A percentile compares a stretch with the other conserved stretches of the same genome.
phyloP scores from a whole-genome alignment of 1,140 invertebrate genomes.

The Trichoplusia ni region DNA sequence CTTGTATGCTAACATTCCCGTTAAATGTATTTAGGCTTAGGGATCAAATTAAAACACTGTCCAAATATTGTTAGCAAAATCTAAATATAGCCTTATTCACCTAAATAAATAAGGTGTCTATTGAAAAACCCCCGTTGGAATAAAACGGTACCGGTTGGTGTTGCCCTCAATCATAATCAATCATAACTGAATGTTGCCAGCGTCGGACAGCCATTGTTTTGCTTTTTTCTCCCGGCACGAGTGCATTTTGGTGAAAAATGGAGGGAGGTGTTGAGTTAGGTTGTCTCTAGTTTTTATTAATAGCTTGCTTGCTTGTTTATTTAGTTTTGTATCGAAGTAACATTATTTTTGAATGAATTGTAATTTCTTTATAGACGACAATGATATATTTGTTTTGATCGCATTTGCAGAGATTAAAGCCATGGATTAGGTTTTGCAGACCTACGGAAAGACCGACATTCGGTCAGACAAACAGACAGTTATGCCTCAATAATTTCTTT shows the following conservation, averaged over 20 bases:
- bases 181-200: slow-evolving; percentile 37
- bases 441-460: too few species aligned
- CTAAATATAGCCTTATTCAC: slow-evolving; percentile 4
- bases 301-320: neutral
- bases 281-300: slow-evolving; percentile 28
- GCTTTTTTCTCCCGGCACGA: slow-evolving; percentile 9
- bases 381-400: too few species aligned
- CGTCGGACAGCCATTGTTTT: slow-evolving; percentile 34
- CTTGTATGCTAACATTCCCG: too few species aligned
- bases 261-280: too few species aligned
- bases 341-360: too few species aligned
- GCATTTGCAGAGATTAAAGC: too few species aligned
- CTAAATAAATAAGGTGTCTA: slow-evolving; percentile 23
- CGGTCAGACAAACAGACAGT: too few species aligned
- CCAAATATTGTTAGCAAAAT: neutral
- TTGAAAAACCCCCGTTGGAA: slow-evolving; percentile 16
- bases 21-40: too few species aligned
- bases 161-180: slow-evolving; percentile 48
- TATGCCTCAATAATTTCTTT: too few species aligned
- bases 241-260: slow-evolving; percentile 38
- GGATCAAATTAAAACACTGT: too few species aligned
- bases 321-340: neutral
- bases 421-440: too few species aligned
- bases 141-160: slow-evolving; percentile 18
- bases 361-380: too few species aligned